phyloP scores from a whole-genome alignment of 2,888 invertebrate genomes.

The Cyclophora punctaria region DNA sequence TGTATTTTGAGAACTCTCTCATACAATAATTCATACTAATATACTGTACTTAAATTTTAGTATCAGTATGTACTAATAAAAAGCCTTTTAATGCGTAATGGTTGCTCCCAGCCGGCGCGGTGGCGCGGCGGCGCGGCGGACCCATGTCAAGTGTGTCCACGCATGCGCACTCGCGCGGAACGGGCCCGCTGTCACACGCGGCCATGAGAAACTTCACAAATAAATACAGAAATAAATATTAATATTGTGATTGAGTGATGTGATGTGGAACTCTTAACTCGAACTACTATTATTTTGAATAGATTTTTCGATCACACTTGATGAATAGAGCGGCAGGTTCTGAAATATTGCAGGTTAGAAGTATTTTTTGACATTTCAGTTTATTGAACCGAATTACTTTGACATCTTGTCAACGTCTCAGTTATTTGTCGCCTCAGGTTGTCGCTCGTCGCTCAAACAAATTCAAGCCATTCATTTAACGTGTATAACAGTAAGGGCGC shows the following conservation, averaged over 20 bases:
- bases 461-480: too few species aligned
- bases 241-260: slow-evolving; percentile 11
- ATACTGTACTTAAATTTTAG: neutral
- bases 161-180: slow-evolving; percentile 34
- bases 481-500: too few species aligned
- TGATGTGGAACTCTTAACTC: neutral
- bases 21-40: neutral
- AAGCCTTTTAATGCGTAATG: neutral
- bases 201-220: slow-evolving; percentile 4
- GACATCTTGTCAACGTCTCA: too few species aligned
- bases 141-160: slow-evolving; percentile 27
- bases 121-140: slow-evolving; percentile 11
- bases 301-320: neutral
- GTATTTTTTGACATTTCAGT: too few species aligned
- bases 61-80: neutral
- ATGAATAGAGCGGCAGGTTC: slow-evolving; percentile 5
- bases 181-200: slow-evolving; percentile 16
- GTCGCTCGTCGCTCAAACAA: too few species aligned
- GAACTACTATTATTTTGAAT: neutral
- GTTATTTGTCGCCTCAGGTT: too few species aligned
- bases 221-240: slow-evolving; percentile 8
- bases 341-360: neutral
- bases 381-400: too few species aligned
- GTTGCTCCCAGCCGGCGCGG: neutral
- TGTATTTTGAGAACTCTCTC: neutral